Conservation (phyloP, 2,888 invertebrate species). For the Buathra laborator region DNA sequence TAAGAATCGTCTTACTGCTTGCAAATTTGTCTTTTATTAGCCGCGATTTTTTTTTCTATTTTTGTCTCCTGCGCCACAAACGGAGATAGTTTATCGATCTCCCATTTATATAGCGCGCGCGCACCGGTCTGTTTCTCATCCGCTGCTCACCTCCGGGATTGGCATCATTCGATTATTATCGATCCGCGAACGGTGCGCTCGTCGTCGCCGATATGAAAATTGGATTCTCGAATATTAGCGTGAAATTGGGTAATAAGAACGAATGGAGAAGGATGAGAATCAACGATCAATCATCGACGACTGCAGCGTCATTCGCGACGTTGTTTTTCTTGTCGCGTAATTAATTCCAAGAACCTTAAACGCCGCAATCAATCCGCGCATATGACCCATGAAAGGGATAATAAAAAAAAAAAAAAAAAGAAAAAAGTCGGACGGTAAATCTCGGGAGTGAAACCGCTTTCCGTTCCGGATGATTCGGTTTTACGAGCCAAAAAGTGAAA, state of each 20-base stretch:
- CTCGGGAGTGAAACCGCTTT: slow-evolving; percentile 48
- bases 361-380: background rate
- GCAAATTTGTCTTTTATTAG: background rate
- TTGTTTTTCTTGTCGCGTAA: background rate
- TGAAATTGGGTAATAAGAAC: slow-evolving; percentile 60
- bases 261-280: slow-evolving; percentile 14
- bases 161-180: slow-evolving; percentile 56
- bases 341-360: background rate
- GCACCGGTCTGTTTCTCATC: background rate
- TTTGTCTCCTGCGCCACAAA: background rate
- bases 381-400: slow-evolving; percentile 35
- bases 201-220: slow-evolving; percentile 38
- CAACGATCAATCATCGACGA: slow-evolving; percentile 1
- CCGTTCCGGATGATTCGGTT: slow-evolving; percentile 73
- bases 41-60: background rate
- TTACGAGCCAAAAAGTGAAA: slow-evolving; percentile 81
- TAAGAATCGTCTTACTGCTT: background rate
- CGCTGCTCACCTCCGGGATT: slow-evolving; percentile 41
- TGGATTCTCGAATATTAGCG: slow-evolving; percentile 42
- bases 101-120: slow-evolving; percentile 33
- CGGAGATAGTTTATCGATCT: slow-evolving; percentile 61
- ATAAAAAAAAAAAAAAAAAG: slow-evolving; percentile 15
- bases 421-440: background rate
- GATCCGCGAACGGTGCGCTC: slow-evolving; percentile 21
- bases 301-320: background rate